These are phyloP conservation scores for Galeruca laticollis DNA, from an alignment of 2,888 invertebrate genomes.

Conservation along the genomic window DNA sequence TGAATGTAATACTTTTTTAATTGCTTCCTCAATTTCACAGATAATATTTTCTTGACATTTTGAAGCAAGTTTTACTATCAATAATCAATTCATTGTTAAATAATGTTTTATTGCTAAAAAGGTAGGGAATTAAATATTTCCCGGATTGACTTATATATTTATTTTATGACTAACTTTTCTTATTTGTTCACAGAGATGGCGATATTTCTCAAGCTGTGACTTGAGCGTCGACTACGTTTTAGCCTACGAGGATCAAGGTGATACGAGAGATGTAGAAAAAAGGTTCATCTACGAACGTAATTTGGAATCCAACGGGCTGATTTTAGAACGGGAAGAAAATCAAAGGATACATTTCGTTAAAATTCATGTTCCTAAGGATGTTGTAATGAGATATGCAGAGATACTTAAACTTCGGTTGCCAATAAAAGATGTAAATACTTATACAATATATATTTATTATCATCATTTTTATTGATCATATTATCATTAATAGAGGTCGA, in stretches of 20 bases:
- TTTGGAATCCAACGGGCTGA: slow-evolving; percentile 72
- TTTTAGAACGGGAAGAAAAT: slow-evolving; percentile 73
- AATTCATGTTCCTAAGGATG: slow-evolving; percentile 79
- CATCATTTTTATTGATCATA: too few species aligned
- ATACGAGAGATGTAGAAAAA: slow-evolving; percentile 64
- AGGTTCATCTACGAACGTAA: slow-evolving; percentile 73
- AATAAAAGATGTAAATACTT: slow-evolving; percentile 74
- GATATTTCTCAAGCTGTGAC: slow-evolving; percentile 69
- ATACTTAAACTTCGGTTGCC: slow-evolving; percentile 83
- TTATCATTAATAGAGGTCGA: too few species aligned
- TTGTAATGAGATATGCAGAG: slow-evolving; percentile 80
- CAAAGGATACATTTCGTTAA: slow-evolving; percentile 78
- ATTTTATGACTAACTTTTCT: slow-evolving; percentile 7
- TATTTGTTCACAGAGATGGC: slow-evolving; percentile 66
- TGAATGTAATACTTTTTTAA: too few species aligned
- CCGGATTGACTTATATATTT: background rate
- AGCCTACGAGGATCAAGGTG: slow-evolving; percentile 68
- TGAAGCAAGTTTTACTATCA: too few species aligned
- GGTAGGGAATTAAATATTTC: too few species aligned
- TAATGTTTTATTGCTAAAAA: too few species aligned
- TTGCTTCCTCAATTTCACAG: too few species aligned
- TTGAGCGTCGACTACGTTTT: slow-evolving; percentile 73
- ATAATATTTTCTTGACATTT: too few species aligned
- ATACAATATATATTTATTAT: background rate
- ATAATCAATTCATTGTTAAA: too few species aligned